Evolutionary conservation across 2,888 invertebrate species (phyloP), one percentile per base, ranked within the genome.

Genomic region (Margaritifera margaritifera): DNA sequence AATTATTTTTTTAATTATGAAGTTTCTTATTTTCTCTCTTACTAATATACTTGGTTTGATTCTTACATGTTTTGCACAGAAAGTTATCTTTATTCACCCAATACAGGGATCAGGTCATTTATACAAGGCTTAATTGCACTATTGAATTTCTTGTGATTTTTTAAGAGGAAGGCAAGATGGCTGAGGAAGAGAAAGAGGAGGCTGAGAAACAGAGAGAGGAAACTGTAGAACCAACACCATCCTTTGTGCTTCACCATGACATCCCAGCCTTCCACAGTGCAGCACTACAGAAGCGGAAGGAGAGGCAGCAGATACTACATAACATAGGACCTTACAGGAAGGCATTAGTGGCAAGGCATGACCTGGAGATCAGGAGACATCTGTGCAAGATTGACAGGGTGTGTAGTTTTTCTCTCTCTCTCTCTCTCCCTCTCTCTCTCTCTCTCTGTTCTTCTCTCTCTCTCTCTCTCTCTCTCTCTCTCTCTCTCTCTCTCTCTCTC

Each of bases 271-370:
- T 88, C 62, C 89, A 89, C 74, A 82, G 81, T 19, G 70, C 82
- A 0, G 81, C 82, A 4, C 67, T 82, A 50, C 72, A 80, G 62
- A 85, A 83, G 73, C 79, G 81, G 50, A 80, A 77, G 63, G 87
- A 88, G 51, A 87, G 91, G 42, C 72, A 76, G 15, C 87, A 91
- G 61, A 84, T 94, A 4, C 92, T 95, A 77, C 92, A 93, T 72
- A 93, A 93, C 84, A 93, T 94, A 58, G 95, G 95, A 24, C 93
- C 93, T 58, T 94, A 93, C 82, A 93, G 94, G 50, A 92, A 94
- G 22, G 96, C 95, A 0, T 89, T 96, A 62, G 94, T 94, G 79
- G 95, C 96, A 11, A 92, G 95, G 24, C 92, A 94, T 64, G 96
- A 96, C 88, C 90, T 96, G 69, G 93, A 94, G 50, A 92, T 96